A percentile compares a stretch with the other conserved stretches of the same genome.
phyloP scores from a whole-genome alignment of 2,888 invertebrate species.

The Polietes domitor region DNA sequence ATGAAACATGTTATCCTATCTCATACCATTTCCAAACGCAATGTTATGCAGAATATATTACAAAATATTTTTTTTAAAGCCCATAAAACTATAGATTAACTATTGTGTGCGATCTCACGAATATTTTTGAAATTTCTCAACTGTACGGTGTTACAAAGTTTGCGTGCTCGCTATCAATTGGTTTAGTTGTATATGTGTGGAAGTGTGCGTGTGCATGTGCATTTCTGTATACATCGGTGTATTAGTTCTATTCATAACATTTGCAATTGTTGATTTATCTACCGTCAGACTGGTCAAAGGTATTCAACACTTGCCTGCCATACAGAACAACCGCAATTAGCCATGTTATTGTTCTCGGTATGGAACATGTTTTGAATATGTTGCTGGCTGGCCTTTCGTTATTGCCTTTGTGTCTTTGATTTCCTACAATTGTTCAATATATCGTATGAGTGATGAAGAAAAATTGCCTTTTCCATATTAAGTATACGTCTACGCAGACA shows the following conservation, averaged over 20 bases:
- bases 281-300: constrained; percentile 23
- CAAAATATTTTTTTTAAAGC: too few relatives aligned
- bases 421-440: constrained; percentile 56
- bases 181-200: not conserved
- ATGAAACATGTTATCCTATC: too few relatives aligned
- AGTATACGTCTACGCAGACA: constrained; percentile 22
- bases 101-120: too few relatives aligned
- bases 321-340: constrained; percentile 73
- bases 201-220: too few relatives aligned
- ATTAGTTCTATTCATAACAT: constrained; percentile 56
- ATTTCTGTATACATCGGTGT: not conserved
- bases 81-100: too few relatives aligned
- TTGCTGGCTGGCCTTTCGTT: not conserved
- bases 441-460: constrained; percentile 57
- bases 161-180: not conserved
- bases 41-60: too few relatives aligned
- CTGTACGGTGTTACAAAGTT: not conserved
- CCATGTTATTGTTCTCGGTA: constrained; percentile 76
- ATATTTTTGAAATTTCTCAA: too few relatives aligned
- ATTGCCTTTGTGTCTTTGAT: constrained; percentile 15
- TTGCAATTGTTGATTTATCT: constrained; percentile 60
- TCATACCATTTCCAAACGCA: too few relatives aligned
- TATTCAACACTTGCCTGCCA: not conserved
- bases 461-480: constrained; percentile 5
- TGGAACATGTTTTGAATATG: constrained; percentile 72